Evolutionary conservation across 2,797 vertebrate genomes (phyloP), one percentile per base, ranked within the genome.

Genomic region (Vipera ursinii): DNA sequence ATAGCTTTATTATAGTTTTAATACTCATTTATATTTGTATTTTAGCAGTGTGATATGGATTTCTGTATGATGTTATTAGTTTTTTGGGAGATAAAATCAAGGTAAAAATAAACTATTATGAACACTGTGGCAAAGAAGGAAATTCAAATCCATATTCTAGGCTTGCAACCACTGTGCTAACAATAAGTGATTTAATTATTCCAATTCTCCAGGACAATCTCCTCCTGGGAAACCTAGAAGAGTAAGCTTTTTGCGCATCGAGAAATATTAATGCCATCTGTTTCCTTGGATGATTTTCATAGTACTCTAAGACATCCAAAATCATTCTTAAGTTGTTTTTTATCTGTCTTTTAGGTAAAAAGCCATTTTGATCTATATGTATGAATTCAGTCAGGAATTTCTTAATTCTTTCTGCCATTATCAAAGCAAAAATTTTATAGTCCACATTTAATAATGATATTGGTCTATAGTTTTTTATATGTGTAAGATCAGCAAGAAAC

Each of bases 221-320:
- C 93, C 94, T 89, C 97, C 99, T 63, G 98, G 98, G 89, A 99
- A 98, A 94, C 99, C 99, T 48, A 94, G 95, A 24, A 95, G 98
- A 91, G 95, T 94, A 89, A 98, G 97, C 38, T 38, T 38, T 38
- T 38, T 38, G 38, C 2, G 38, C 38, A 38, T 38, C 38, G 38
- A 38, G 38, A 38, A 38, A 38, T 38, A 38, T 38, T 38, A 38
- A 38, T 38, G 38, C 38, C 38, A 38, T 38, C 38, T 38, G 38
- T 38, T 38, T 38, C 38, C 38, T 38, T 38, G 38, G 38, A 38
- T 38, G 38, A 38, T 38, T 38, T 38, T 38, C 38, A 38, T 38
- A 38, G 38, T 38, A 38, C 38, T 38, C 38, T 38, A 38, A 38
- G 38, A 38, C 38, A 38, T 38, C 38, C 38, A 2, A 38, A 38